These are phyloP conservation scores for Hemichromis elongatus DNA, from an alignment of 2,113 vertebrate species.

Conservation along the genomic window DNA sequence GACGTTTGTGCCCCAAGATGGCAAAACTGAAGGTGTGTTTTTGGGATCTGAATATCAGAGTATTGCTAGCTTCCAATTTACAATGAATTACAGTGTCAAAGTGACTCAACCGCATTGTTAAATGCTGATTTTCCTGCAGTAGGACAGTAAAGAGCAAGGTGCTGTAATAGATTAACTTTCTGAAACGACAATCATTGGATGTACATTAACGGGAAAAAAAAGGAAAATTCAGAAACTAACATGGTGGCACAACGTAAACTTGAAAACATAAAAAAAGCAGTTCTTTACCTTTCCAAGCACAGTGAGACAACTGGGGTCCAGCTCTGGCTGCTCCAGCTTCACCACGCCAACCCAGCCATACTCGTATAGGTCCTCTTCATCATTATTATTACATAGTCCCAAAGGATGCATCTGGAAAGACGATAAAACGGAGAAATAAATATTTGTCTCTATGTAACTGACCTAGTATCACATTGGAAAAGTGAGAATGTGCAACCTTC, in stretches of 20 bases:
- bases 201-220: not conserved
- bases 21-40: not conserved
- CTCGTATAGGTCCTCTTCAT: conserved; percentile 95
- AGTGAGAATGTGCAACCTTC: not conserved
- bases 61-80: not conserved
- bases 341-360: conserved; percentile 99
- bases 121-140: not conserved
- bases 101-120: not conserved
- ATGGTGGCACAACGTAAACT: rapidly evolving
- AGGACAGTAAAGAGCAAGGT: not conserved
- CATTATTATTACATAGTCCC: conserved; percentile 95
- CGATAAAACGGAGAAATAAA: not conserved
- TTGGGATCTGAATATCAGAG: not conserved
- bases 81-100: rapidly evolving
- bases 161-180: not conserved
- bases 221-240: not conserved
- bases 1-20: not conserved
- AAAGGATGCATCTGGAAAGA: conserved; percentile 91
- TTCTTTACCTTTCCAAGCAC: conserved; percentile 93
- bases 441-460: not conserved
- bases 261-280: not conserved
- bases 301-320: conserved; percentile 95
- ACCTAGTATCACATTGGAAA: rapidly evolving
- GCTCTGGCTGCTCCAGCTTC: conserved; percentile 92
- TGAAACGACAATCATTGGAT: not conserved